phyloP scores from a whole-genome alignment of 2,113 vertebrate species.

The Grus americana region DNA sequence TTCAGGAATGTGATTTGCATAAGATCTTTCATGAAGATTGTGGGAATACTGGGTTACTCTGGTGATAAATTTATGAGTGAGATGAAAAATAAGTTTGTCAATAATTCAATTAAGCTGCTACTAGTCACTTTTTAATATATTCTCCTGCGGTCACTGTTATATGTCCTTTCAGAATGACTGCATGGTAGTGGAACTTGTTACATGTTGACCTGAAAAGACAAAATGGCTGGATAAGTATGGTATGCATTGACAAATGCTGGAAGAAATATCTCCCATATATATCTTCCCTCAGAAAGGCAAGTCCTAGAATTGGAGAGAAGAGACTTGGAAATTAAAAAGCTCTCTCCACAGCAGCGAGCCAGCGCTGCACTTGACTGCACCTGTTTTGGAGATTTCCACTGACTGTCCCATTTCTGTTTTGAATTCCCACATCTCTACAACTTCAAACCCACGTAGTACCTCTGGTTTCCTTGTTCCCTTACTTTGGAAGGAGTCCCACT shows the following conservation, averaged over 20 bases:
- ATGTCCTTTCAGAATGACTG: background rate
- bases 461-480: background rate
- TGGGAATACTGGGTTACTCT: background rate
- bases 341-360: background rate
- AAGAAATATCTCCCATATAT: background rate
- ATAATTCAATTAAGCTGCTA: background rate
- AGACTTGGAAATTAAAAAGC: background rate
- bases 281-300: background rate
- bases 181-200: background rate
- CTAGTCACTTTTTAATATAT: background rate
- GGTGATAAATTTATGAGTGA: background rate
- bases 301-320: background rate
- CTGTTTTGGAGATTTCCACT: background rate
- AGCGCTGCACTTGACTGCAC: background rate
- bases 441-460: background rate
- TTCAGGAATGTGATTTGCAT: background rate
- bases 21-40: background rate
- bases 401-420: background rate
- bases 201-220: background rate
- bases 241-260: background rate
- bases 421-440: background rate
- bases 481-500: background rate
- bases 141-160: rapidly evolving
- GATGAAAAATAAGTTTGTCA: background rate
- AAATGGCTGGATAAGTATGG: background rate